These are phyloP conservation scores for Pelobates cultripes DNA, from an alignment of 2,797 vertebrate species.

Conservation along the genomic window DNA sequence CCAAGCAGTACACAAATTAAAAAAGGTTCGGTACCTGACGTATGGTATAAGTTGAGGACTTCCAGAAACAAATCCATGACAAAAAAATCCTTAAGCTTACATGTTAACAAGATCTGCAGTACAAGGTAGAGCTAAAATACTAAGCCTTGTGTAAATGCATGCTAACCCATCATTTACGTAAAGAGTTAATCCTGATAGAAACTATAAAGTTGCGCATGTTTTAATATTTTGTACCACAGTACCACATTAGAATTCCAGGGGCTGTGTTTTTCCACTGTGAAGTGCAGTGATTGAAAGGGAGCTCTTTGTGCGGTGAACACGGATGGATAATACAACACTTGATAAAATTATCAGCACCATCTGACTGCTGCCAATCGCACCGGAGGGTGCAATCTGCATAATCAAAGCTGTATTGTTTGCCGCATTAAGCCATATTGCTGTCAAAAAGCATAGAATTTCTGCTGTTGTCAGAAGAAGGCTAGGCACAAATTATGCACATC, in stretches of 20 bases:
- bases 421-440: slow-evolving; percentile 33
- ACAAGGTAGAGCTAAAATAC: too few species aligned
- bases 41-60: too few species aligned
- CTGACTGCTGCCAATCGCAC: background rate
- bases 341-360: slow-evolving; percentile 53
- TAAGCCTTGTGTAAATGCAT: too few species aligned
- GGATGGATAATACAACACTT: slow-evolving; percentile 31
- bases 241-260: background rate
- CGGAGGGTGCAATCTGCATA: background rate
- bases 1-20: too few species aligned
- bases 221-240: background rate
- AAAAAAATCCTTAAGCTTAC: too few species aligned
- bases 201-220: too few species aligned
- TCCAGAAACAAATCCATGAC: too few species aligned
- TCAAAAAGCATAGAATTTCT: slow-evolving; percentile 42
- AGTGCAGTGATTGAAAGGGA: slow-evolving; percentile 19
- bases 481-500: slow-evolving; percentile 58
- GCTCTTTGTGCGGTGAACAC: slow-evolving; percentile 8
- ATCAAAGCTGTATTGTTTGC: slow-evolving; percentile 21
- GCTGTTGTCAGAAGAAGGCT: slow-evolving; percentile 42
- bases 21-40: too few species aligned
- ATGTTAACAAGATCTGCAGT: too few species aligned
- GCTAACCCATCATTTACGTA: too few species aligned
- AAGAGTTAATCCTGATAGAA: too few species aligned
- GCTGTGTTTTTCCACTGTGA: background rate